phyloP scores from a whole-genome alignment of 2,797 vertebrate genomes.

The Micrastur ruficollis region DNA sequence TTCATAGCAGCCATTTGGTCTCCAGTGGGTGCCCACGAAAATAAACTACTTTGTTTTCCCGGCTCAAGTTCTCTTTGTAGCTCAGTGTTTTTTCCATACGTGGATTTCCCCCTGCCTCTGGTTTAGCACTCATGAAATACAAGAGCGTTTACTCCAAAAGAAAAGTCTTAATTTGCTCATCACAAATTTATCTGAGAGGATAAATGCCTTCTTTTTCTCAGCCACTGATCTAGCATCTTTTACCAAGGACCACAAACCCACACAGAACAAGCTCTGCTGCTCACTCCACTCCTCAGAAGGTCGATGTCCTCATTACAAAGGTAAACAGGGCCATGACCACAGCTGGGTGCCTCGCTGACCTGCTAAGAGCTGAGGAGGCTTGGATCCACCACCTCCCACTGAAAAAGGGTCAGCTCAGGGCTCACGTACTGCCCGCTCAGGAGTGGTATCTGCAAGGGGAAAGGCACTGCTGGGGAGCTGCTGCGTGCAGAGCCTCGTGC shows the following conservation, averaged over 20 bases:
- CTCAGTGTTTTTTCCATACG: neutral
- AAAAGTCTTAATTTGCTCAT: neutral
- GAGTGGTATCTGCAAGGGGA: accelerated
- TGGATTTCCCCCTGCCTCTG: neutral
- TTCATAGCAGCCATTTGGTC: neutral
- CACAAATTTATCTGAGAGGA: neutral
- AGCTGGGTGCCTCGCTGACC: neutral
- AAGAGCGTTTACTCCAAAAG: neutral
- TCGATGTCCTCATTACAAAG: neutral
- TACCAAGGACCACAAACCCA: neutral
- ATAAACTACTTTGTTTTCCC: neutral
- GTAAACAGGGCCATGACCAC: neutral
- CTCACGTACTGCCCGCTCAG: accelerated
- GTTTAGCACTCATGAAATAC: neutral
- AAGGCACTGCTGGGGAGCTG: neutral
- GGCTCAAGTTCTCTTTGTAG: neutral
- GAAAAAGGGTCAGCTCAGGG: neutral
- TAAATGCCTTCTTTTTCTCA: neutral
- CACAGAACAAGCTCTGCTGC: neutral
- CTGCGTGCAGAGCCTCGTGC: neutral
- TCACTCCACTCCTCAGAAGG: neutral
- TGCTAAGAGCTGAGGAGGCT: neutral
- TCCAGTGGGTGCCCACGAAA: neutral
- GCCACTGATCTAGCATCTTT: neutral
- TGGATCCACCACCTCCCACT: neutral